A percentile compares a stretch with the other conserved stretches of the same genome.
phyloP scores from a whole-genome alignment of 2,113 vertebrate species.

The Onychostoma macrolepis region DNA sequence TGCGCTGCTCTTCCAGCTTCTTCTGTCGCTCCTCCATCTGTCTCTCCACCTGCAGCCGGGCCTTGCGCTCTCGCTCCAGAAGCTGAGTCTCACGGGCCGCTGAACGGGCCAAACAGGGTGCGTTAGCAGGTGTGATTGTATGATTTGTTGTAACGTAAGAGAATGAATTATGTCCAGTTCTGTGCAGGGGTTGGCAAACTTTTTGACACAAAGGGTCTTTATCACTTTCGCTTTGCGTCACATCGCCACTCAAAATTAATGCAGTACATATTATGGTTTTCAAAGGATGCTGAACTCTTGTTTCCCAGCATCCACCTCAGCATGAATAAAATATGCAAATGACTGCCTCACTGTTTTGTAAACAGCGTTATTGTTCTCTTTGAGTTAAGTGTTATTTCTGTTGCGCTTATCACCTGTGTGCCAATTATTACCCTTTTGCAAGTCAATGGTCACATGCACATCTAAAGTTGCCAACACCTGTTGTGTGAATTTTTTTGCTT shows the following conservation, averaged over 20 bases:
- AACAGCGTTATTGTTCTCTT: not conserved
- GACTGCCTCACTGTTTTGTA: not conserved
- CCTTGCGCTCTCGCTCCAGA: conserved; percentile 89
- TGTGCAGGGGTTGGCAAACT: not conserved
- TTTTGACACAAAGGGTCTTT: not conserved
- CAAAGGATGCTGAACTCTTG: not conserved
- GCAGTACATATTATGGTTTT: not conserved
- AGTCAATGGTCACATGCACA: not conserved
- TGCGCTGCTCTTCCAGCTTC: conserved; percentile 87
- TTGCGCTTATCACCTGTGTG: not conserved
- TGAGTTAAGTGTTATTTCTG: not conserved
- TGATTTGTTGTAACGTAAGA: not conserved
- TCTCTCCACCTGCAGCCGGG: conserved; percentile 88
- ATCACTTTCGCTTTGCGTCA: not conserved
- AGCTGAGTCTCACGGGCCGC: conserved; percentile 87
- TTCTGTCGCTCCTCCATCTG: conserved; percentile 90
- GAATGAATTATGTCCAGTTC: not conserved
- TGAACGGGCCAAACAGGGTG: conserved; percentile 58
- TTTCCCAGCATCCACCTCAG: not conserved
- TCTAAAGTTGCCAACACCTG: not conserved
- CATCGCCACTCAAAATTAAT: not conserved
- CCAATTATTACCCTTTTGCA: not conserved
- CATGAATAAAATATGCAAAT: conserved; percentile 1
- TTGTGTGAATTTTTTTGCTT: not conserved
- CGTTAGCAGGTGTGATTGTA: not conserved